phyloP scores from a whole-genome alignment of 2,797 vertebrate genomes.

The Limosa lapponica region DNA sequence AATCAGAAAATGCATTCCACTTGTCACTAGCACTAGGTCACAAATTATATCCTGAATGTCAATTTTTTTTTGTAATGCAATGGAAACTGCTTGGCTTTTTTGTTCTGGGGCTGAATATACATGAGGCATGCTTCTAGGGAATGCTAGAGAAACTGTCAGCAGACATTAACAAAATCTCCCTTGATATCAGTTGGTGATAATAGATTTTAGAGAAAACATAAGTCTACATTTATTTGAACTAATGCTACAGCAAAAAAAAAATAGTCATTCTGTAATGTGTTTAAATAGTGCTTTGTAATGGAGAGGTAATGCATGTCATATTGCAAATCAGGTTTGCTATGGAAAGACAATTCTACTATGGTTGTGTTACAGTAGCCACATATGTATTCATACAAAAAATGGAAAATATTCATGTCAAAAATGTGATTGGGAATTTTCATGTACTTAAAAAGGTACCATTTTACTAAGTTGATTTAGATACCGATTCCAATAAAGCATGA shows the following conservation, averaged over 20 bases:
- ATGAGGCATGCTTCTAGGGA: not conserved
- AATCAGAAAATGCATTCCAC: not conserved
- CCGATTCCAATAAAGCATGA: not conserved
- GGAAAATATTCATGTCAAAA: not conserved
- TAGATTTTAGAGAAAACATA: not conserved
- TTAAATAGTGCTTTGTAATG: not conserved
- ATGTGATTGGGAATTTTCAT: not conserved
- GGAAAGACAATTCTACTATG: not conserved
- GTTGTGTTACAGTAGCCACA: not conserved
- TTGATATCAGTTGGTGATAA: not conserved
- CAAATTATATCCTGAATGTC: not conserved
- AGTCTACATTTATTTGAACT: not conserved
- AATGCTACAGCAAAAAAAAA: not conserved
- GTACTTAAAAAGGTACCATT: not conserved
- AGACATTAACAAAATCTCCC: not conserved
- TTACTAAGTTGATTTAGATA: not conserved
- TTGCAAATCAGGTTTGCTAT: not conserved
- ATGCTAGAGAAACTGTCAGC: not conserved
- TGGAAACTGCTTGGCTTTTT: slow-evolving; percentile 13
- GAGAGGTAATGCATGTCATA: not conserved
- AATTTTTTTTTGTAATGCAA: not conserved
- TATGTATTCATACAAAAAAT: not conserved
- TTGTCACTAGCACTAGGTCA: not conserved
- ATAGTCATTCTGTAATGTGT: not conserved
- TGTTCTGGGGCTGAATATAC: not conserved